Percentiles rank a stretch among this genome's conserved stretches.
These are phyloP conservation scores for Leptobrachium ailaonicum DNA, from an alignment of 2,113 vertebrate genomes.

Conservation along the genomic window DNA sequence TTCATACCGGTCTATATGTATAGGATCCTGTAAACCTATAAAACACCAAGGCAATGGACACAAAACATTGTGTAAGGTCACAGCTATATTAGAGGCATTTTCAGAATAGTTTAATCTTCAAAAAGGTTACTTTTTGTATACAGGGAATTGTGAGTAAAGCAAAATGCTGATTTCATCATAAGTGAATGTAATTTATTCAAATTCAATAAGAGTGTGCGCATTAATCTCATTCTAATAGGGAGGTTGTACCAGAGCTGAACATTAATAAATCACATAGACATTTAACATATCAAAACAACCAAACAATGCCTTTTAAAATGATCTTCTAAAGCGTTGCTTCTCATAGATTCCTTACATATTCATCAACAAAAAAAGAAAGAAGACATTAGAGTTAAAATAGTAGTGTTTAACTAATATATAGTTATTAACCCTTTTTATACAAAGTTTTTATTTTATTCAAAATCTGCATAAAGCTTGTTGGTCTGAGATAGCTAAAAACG, in stretches of 20 bases:
- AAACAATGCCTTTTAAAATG: too few relatives aligned
- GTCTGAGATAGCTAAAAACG: too few relatives aligned
- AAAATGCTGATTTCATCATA: conserved; percentile 34
- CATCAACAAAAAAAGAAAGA: too few relatives aligned
- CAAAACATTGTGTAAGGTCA: conserved; percentile 20
- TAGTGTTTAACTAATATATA: too few relatives aligned
- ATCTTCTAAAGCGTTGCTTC: too few relatives aligned
- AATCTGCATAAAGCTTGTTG: too few relatives aligned
- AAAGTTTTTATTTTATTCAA: too few relatives aligned
- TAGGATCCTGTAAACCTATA: neutral
- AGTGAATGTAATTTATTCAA: conserved; percentile 31
- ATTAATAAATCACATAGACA: neutral
- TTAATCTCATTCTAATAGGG: conserved; percentile 10
- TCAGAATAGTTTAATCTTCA: conserved; percentile 33
- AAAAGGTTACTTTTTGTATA: conserved; percentile 36
- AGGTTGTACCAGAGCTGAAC: neutral
- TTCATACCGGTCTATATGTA: neutral
- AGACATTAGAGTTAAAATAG: too few relatives aligned
- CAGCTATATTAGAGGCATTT: conserved; percentile 15
- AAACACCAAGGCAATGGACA: conserved; percentile 14
- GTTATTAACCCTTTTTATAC: too few relatives aligned
- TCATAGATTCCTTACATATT: too few relatives aligned
- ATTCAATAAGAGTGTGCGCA: conserved; percentile 12
- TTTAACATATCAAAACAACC: neutral
- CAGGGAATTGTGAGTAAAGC: conserved; percentile 4